Evolutionary conservation across 2,888 invertebrate species (phyloP).

Genomic region (Drosophila paranaensis): DNA sequence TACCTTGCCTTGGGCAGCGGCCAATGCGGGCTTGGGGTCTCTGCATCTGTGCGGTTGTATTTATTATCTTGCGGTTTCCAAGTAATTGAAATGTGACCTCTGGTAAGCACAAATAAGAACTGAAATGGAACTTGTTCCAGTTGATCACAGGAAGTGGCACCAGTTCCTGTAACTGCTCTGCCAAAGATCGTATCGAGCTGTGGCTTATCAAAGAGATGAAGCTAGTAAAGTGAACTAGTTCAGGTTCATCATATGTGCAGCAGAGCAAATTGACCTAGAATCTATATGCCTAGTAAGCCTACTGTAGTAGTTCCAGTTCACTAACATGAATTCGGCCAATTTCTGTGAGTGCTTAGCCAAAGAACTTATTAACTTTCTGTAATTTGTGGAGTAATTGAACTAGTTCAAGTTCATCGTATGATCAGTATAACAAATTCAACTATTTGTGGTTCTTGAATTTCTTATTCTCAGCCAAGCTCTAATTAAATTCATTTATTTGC

Average conservation of each 20-base stretch:
- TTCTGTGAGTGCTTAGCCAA: background rate
- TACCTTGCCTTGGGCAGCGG: conserved; percentile 21
- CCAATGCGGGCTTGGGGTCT: background rate
- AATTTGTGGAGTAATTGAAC: too few relatives aligned
- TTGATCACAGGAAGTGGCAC: background rate
- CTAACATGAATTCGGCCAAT: too few relatives aligned
- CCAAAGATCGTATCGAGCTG: background rate
- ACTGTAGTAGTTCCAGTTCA: background rate
- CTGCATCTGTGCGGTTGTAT: conserved; percentile 31
- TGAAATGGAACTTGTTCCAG: conserved; percentile 8
- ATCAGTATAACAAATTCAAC: background rate
- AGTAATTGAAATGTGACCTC: conserved; percentile 64
- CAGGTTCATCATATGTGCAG: background rate
- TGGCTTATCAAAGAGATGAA: background rate
- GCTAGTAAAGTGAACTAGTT: background rate
- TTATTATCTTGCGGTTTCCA: conserved; percentile 48
- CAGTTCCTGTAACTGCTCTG: background rate
- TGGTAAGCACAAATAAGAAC: conserved; percentile 12
- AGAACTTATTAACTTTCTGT: too few relatives aligned
- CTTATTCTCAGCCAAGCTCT: too few relatives aligned
- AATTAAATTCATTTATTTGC: too few relatives aligned
- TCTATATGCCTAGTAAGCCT: background rate
- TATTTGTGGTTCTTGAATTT: background rate
- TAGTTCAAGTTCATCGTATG: background rate
- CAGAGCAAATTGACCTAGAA: background rate